These are phyloP conservation scores for Suricata suricatta DNA, from an alignment of 2,113 vertebrate genomes.

Conservation along the genomic window DNA sequence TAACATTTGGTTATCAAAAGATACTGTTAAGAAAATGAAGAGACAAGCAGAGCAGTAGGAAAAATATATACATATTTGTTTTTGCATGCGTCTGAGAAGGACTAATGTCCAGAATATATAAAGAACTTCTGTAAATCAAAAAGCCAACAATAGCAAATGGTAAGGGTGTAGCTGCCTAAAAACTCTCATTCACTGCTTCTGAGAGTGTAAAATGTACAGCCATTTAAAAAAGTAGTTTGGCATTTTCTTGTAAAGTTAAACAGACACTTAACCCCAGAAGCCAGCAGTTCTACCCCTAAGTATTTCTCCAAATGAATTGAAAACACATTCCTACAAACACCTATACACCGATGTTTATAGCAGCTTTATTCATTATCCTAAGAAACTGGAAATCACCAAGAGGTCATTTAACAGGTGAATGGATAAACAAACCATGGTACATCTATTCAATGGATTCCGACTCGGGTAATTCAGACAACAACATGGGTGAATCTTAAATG, in stretches of 20 bases:
- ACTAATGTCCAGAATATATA: neutral
- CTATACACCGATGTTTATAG: neutral
- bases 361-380: neutral
- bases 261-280: neutral
- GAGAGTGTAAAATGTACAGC: neutral
- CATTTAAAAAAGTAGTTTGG: neutral
- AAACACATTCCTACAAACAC: neutral
- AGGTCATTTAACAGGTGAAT: neutral
- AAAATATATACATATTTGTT: neutral
- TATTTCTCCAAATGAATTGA: neutral
- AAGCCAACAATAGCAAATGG: neutral
- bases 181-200: neutral
- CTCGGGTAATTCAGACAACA: neutral
- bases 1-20: neutral
- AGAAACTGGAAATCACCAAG: neutral
- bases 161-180: too few species aligned
- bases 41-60: neutral
- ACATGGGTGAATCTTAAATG: neutral
- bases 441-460: neutral
- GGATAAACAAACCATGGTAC: neutral
- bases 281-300: neutral
- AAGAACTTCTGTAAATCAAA: neutral
- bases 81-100: neutral
- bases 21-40: neutral
- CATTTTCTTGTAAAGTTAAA: neutral